Evolutionary conservation across 2,888 invertebrate species (phyloP), one percentile per base, ranked within the genome.

Genomic region (Rhogogaster chlorosoma): DNA sequence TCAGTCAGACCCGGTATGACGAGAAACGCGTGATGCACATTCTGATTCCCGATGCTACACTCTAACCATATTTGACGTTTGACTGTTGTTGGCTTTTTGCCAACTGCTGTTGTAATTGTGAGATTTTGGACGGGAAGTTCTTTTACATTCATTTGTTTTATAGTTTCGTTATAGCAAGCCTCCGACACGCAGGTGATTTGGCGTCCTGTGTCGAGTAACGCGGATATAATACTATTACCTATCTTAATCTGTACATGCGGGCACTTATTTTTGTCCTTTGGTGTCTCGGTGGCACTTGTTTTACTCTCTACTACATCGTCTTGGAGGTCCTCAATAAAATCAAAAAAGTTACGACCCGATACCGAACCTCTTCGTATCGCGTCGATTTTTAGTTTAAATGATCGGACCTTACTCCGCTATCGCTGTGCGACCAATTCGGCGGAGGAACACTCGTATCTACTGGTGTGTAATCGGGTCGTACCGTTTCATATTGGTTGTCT

Each of bases 1-100:
- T 86, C 86, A 1, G 87, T 86, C 12, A 87, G 83, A 67, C 83
- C 78, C 0, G 87, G 87, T 4, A 88, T 78, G 3, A 87, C 64
- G 18, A 87, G 83, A 73, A 87, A 86, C 1, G 61, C 29, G 36
- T 84, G 83, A 57, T 26, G 57, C 7, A 84, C 77, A 49, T 26
- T 53, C n/a, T 45, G 80, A 6, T 49, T 38, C 12, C 78, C 73
- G 12, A 87, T 84, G 29, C 18, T 32, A 7, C 86, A 42, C 18
- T 87, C 83, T 26, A 84, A 22, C 29, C 86, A 70, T 15, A 86
- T 80, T 49, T 87, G 86, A 57, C 71, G 3, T 22, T 83, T 84
- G 18, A 85, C 38, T 12, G 53, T n/a, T 0, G 77, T 84, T 6
- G n/a, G 32, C n/a, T 86, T 86, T 83, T 75, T 86, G 26, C 84